Base-by-base conservation (phyloP, 2,797 vertebrate species). In the Chromis chromis region DNA sequence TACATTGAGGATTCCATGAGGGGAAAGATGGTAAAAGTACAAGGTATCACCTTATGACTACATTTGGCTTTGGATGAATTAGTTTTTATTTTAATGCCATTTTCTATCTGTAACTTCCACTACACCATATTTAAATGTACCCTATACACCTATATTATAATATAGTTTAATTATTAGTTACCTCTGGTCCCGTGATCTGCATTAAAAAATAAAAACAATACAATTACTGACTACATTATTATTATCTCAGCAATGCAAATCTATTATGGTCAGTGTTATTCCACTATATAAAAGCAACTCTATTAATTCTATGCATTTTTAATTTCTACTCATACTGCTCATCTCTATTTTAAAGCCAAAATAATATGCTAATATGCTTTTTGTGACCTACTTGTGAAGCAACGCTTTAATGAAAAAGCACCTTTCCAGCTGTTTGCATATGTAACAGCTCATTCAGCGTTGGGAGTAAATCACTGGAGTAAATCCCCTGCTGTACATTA, bases 131-230 rank as follows among this genome's bases (percentile, higher is more conserved):
- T 28, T 28, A 53, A 52, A 65, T n/a, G 10, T 6, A 21, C 10
- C 33, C 33, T 11, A 10, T 36, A 36, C 9, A 36, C 1, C 33
- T 36, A 36, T 31, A 31, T 5, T 31, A 5, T 36, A 11, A 36
- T 36, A 11, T 36, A 36, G 2, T 63, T 24, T 44, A 46, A 40
- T 16, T 50, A 36, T 54, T 7, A n/a, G 46, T 92, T 92, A 94
- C 93, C 93, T 93, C 24, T 80, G 70, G 1, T 89, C 74, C 90
- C 91, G 77, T 4, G 87, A 92, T 86, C 93, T 94, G 92, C 80
- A 74, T 86, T 65, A 46, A 80, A 82, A 63, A 79, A 73, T 36
- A 75, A 71, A 60, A 78, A 62, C 12, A 40, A 74, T 2, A 54
- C 4, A 62, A 44, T 82, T 69, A 79, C 22, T 24, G 56, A 55